Evolutionary conservation across 2,113 vertebrate species (phyloP), one percentile per base, ranked within the genome.

Genomic region (Acrocephalus arundinaceus): DNA sequence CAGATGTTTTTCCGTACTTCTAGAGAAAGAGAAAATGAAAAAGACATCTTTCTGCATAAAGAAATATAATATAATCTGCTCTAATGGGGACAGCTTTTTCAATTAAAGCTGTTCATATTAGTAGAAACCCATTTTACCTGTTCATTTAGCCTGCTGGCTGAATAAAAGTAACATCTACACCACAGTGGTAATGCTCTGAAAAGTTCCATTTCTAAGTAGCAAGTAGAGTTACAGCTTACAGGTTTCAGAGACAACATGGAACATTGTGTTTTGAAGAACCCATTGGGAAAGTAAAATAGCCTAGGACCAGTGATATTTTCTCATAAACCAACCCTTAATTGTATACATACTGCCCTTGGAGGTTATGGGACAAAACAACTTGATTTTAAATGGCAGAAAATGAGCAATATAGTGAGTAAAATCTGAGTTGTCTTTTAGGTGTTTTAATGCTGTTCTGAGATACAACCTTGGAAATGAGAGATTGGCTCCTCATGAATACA

Each of bases 401-500:
- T 41, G 28, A 92, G 28, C n/a, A 71, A 72, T 75, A n/a, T 37
- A 68, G 27, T 70, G 48, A 93, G 23, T 61, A 76, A 77, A 93
- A 70, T 70, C 55, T 63, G 39, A 90, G 14, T 54, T n/a, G 7
- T 91, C 49, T 52, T 39, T 39, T 30, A 63, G 28, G n/a, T 66
- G 17, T 59, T 45, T 54, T 73, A 87, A 80, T 6, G 15, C 8
- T 62, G 39, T 49, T 78, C 80, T 85, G 79, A 92, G 80, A 75
- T 88, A 89, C 0, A 3, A 45, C 68, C 16, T 58, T 86, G 49
- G 61, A 92, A 92, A 89, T 58, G 16, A 85, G 59, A 70, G 31
- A 51, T 45, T 78, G n/a, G 43, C n/a, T 86, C 55, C 55, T 92
- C 85, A 88, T 93, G 85, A 91, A 85, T 90, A 91, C 82, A 77